Conservation (phyloP, 2,888 invertebrate genomes). For the Bugulina stolonifera region DNA sequence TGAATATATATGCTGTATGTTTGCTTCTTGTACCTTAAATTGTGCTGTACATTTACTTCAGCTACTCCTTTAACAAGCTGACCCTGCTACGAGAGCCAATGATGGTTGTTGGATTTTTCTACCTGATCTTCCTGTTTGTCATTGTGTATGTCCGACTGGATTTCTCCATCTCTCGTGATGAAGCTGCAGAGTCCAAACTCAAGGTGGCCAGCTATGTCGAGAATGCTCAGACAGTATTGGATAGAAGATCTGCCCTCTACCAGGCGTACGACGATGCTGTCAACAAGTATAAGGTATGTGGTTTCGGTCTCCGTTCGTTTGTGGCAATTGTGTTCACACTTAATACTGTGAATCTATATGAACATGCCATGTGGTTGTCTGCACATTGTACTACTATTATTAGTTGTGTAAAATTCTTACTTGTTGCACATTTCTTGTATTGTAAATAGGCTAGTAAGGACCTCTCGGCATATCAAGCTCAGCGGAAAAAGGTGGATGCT, state of each 20-base stretch:
- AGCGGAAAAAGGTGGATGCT: constrained; percentile 59
- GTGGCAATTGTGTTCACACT: no score
- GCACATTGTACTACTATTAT: no score
- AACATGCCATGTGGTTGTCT: no score
- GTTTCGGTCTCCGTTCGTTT: no score
- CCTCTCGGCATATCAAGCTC: constrained; percentile 48
- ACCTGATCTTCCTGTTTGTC: constrained; percentile 79
- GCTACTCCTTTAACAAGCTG: constrained; percentile 77
- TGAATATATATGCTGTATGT: no score
- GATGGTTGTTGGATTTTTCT: constrained; percentile 79
- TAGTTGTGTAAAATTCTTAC: no score
- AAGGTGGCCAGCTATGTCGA: constrained; percentile 56
- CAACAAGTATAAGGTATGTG: constrained; percentile 57
- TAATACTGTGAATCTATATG: no score
- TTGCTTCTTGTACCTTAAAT: no score
- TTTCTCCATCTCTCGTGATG: constrained; percentile 70
- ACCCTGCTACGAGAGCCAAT: constrained; percentile 89
- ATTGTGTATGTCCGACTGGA: constrained; percentile 91
- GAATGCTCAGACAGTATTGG: constrained; percentile 60
- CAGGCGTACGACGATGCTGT: constrained; percentile 61
- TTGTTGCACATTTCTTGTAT: no score
- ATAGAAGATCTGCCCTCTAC: constrained; percentile 60
- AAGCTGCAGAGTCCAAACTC: constrained; percentile 57
- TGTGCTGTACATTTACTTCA: constrained; percentile 41
- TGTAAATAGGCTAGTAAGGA: constrained; percentile 59